Percentiles rank a stretch among this genome's conserved stretches.
Evolutionary conservation across 2,888 invertebrate species (phyloP).

Genomic region (Drosophila villosipedis): DNA sequence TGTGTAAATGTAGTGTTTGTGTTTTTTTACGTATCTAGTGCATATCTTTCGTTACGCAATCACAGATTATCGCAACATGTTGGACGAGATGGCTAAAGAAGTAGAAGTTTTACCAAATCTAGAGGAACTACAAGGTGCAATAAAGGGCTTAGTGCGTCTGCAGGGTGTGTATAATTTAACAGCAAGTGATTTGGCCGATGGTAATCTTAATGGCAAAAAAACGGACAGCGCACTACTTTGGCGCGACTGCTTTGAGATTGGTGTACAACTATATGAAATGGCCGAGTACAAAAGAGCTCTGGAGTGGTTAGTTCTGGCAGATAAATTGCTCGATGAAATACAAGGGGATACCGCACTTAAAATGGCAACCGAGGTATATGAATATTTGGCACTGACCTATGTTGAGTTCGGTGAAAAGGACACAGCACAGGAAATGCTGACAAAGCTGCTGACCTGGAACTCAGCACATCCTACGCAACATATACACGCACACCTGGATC

Average conservation of each 20-base stretch:
- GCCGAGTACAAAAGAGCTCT: conserved; percentile 35
- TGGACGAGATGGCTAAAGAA: conserved; percentile 22
- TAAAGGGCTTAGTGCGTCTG: conserved; percentile 94
- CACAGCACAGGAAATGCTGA: conserved; percentile 36
- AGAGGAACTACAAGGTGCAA: conserved; percentile 96
- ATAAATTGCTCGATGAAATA: conserved; percentile 13
- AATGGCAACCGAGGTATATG: conserved; percentile 48
- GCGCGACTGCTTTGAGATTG: conserved; percentile 73
- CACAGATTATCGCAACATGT: conserved; percentile 64
- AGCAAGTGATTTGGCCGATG: conserved; percentile 91
- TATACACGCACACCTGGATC: conserved; percentile 37
- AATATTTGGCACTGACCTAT: conserved; percentile 66
- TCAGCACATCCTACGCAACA: conserved; percentile 37
- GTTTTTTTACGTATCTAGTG: too few relatives aligned
- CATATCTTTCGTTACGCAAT: background rate
- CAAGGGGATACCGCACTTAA: conserved; percentile 1
- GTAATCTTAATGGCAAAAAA: conserved; percentile 91
- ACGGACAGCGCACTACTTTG: conserved; percentile 85
- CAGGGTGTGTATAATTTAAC: conserved; percentile 96
- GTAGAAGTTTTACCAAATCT: conserved; percentile 87
- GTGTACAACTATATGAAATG: conserved; percentile 62
- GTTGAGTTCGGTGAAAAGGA: conserved; percentile 59
- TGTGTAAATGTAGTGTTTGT: background rate
- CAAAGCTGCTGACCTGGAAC: conserved; percentile 37
- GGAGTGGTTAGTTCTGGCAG: conserved; percentile 60